Evolutionary conservation across 2,888 invertebrate genomes (phyloP).

Genomic region (Ditylenchus weischeri): DNA sequence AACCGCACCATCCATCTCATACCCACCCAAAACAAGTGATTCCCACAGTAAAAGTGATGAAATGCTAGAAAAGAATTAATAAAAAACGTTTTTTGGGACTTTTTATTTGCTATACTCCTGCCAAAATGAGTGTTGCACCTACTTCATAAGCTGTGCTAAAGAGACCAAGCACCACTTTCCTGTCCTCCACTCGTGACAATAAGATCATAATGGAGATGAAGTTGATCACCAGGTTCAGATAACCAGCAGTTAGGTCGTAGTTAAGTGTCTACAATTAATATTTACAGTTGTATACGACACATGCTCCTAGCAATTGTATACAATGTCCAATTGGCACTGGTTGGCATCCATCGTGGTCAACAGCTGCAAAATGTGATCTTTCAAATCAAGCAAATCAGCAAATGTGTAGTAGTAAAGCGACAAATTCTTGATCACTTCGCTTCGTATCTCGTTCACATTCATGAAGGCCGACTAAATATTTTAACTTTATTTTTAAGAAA

Average conservation of each 20-base stretch:
- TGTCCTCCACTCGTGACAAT: conserved; percentile 92
- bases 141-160: conserved; percentile 93
- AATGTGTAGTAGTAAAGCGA: conserved; percentile 97
- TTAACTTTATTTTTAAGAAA: not conserved
- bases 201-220: conserved; percentile 94
- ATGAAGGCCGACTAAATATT: conserved; percentile 65
- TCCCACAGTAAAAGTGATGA: no score
- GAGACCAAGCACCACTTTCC: conserved; percentile 83
- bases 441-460: conserved; percentile 79
- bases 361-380: conserved; percentile 67
- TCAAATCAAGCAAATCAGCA: conserved; percentile 94
- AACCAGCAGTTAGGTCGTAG: conserved; percentile 90
- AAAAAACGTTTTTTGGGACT: no score
- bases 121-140: no score
- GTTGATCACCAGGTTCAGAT: conserved; percentile 87
- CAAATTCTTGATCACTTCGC: conserved; percentile 91
- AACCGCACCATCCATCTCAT: no score
- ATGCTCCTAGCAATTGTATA: conserved; percentile 59
- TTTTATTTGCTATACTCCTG: no score
- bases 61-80: no score
- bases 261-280: conserved; percentile 70
- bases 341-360: conserved; percentile 91
- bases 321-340: conserved; percentile 86
- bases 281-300: not conserved
- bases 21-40: no score